Base-by-base conservation (phyloP, 2,888 invertebrate species). In the Parnassius mnemosyne region DNA sequence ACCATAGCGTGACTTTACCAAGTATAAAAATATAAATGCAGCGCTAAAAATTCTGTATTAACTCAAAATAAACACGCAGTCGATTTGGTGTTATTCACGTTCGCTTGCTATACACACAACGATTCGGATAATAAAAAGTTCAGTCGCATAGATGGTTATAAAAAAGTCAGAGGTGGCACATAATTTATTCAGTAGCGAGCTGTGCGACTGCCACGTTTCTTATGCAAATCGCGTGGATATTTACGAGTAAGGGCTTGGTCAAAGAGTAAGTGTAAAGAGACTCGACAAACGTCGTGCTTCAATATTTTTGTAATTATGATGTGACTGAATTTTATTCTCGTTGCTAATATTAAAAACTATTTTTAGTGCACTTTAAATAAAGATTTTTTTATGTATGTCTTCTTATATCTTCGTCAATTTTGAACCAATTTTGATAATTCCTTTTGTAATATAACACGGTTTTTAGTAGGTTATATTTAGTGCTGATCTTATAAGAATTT, bases 151-250 rank as follows among this genome's bases (percentile, higher is more conserved):
- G 70, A 71, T 73, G 67, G 66, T 63, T 66, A 58, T 70, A 75
- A 80, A 81, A 77, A 77, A 77, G 71, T 75, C 71, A 72, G 75
- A 76, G 56, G 66, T 63, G 74, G 65, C 71, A 62, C 71, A 80
- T 84, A 85, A 86, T 85, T 78, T 83, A 84, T 85, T 83, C 84
- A 84, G 78, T 75, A 81, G 80, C 76, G 70, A 76, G 77, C 78
- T 82, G 83, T 84, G 83, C 80, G 84, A 83, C 82, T 82, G 78
- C 77, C 75, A 71, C 81, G 80, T 85, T 84, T 85, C 85, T 85
- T 86, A 88, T 87, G 87, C 84, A 84, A 88, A 87, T 86, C 77
- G 77, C 76, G 70, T 68, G 72, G 78, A 81, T 85, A 86, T 87
- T 88, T 88, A 88, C 83, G 82, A 82, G 71, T 70, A 69, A 77